Base-by-base conservation (phyloP, 2,888 invertebrate species). In the Coelopa pilipes region DNA sequence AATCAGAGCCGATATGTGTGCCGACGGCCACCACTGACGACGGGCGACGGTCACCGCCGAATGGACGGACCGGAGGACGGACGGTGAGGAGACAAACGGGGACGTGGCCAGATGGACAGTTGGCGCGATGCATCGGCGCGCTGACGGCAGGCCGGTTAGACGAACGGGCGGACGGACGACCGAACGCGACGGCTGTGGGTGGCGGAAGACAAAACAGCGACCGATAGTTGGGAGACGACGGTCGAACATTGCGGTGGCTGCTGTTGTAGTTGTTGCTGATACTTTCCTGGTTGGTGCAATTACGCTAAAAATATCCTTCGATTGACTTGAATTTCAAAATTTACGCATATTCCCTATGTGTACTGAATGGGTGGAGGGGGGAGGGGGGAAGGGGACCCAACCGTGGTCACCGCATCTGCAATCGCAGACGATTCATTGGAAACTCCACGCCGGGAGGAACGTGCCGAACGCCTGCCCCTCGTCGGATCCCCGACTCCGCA, bases 391-490 rank as follows among this genome's bases (percentile, higher is more conserved):
- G 45, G 45, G 21, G 15, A 21, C 49, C 50, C 66, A 50, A 49
- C 7, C 12, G 21, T 24, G 55, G 65, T 72, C 71, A 72, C 71
- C 34, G 55, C 45, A 13, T 63, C 62, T 53, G 53, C 3, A 49
- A 70, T 24, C 24, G 11, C 9, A 50, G 34, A 53, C 53, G 53
- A 53, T n/a, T 13, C 53, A 15, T 9, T 47, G 60, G 74, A 73
- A 76, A 59, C 72, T 74, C 55, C 62, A 50, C 60, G 34, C 17
- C 24, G 10, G 5, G 53, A 3, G 53, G 49, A 74, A 76, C 76
- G 76, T 76, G 76, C 74, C 57, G 34, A 34, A 34, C 34, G 34
- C 53, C 47, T 19, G 34, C 47, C 17, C 24, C 66, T 57, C 46
- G 9, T 57, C n/a, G 17, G 9, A 67, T 49, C 49, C 17, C 46